phyloP scores from a whole-genome alignment of 30 jellyfish, hydroid and myxozoan genomes.

The Hydra vulgaris region DNA sequence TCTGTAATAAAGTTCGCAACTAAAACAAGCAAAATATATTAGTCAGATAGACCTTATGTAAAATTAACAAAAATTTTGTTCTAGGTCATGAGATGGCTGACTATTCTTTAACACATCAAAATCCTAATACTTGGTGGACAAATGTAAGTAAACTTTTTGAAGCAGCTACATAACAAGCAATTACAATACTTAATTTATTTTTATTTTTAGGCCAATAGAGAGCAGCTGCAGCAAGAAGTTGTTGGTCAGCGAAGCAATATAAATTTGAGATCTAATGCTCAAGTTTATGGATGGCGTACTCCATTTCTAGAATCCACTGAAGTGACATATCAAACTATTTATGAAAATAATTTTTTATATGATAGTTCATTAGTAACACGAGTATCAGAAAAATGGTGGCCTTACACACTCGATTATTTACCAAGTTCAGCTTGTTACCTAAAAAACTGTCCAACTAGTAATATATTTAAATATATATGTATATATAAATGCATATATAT shows the following conservation, averaged over 20 bases:
- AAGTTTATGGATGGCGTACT: slow-evolving; percentile 51
- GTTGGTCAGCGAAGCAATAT: neutral
- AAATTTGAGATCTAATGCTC: neutral
- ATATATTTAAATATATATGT: no score
- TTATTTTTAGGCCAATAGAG: neutral
- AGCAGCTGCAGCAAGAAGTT: neutral
- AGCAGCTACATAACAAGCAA: no score
- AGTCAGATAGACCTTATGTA: no score
- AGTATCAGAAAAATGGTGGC: slow-evolving; percentile 47
- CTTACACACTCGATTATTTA: slow-evolving; percentile 57
- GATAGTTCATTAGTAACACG: slow-evolving; percentile 61
- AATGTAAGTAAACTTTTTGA: no score
- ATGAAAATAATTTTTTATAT: neutral
- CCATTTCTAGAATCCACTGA: slow-evolving; percentile 62
- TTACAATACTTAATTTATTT: no score
- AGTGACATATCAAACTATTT: slow-evolving; percentile 31
- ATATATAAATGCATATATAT: no score
- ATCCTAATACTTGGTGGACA: neutral
- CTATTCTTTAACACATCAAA: slow-evolving; percentile 37
- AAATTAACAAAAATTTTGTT: no score
- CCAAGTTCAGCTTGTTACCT: slow-evolving; percentile 29
- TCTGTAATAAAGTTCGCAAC: no score
- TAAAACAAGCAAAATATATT: no score
- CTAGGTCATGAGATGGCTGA: slow-evolving; percentile 90
- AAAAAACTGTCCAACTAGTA: slow-evolving; percentile 48